Conservation (phyloP, 2,888 invertebrate species). For the Harpalus rubripes region DNA sequence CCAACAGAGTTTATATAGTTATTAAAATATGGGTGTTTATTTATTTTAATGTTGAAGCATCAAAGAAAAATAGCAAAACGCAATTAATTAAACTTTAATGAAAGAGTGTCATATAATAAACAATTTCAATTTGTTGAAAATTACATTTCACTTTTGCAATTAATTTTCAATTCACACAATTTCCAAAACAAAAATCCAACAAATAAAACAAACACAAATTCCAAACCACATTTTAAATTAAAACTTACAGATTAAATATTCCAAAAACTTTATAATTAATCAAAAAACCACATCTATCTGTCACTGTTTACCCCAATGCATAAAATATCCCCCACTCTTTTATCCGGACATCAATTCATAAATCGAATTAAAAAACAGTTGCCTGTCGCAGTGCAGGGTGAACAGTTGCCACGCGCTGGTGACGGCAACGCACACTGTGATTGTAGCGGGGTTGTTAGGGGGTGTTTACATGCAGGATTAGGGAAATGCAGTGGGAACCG, state of each 20-base stretch:
- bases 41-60: background rate
- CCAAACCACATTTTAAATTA: background rate
- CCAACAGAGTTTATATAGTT: no score
- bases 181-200: background rate
- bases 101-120: background rate
- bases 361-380: constrained; percentile 25
- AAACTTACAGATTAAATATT: constrained; percentile 4
- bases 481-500: constrained; percentile 47
- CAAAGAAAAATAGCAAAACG: background rate
- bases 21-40: no score
- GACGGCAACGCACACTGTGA: background rate
- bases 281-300: background rate
- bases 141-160: background rate
- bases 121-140: constrained; percentile 3
- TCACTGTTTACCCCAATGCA: background rate
- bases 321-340: background rate
- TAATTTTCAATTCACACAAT: background rate
- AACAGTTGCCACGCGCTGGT: background rate
- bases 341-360: constrained; percentile 24
- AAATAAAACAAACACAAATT: background rate
- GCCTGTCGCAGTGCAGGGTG: background rate
- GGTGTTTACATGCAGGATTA: constrained; percentile 43
- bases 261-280: constrained; percentile 7
- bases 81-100: background rate
- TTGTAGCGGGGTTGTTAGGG: background rate